These are phyloP conservation scores for Podarcis muralis DNA, from an alignment of 2,113 vertebrate genomes.

Conservation along the genomic window DNA sequence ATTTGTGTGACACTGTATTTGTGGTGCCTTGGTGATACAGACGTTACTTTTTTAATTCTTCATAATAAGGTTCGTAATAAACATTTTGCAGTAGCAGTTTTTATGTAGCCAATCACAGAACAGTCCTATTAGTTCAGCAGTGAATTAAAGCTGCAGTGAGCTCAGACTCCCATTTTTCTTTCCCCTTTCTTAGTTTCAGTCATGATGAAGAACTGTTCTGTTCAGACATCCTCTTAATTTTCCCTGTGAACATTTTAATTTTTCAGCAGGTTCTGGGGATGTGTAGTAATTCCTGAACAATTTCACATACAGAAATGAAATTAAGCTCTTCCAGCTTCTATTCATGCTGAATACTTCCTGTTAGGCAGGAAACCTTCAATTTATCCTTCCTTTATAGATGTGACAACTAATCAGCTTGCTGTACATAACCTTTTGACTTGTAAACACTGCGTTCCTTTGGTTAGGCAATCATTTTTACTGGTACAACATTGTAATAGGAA, in stretches of 20 bases:
- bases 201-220: not conserved
- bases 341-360: conserved; percentile 74
- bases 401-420: conserved; percentile 60
- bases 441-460: conserved; percentile 71
- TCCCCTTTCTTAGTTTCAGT: not conserved
- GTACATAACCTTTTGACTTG: conserved; percentile 72
- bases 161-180: not conserved
- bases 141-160: not conserved
- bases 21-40: too few relatives aligned
- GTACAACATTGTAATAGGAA: not conserved
- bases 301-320: conserved; percentile 66
- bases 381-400: conserved; percentile 71
- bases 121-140: not conserved
- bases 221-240: not conserved
- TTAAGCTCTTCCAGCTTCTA: conserved; percentile 70
- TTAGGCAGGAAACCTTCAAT: conserved; percentile 72
- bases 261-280: not conserved
- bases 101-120: not conserved
- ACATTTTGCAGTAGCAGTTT: not conserved
- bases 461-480: conserved; percentile 25
- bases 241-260: not conserved
- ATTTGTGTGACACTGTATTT: too few relatives aligned
- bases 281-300: conserved; percentile 30
- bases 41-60: not conserved
- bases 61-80: not conserved